phyloP scores from a whole-genome alignment of 2,113 vertebrate genomes.

The Albula goreensis region DNA sequence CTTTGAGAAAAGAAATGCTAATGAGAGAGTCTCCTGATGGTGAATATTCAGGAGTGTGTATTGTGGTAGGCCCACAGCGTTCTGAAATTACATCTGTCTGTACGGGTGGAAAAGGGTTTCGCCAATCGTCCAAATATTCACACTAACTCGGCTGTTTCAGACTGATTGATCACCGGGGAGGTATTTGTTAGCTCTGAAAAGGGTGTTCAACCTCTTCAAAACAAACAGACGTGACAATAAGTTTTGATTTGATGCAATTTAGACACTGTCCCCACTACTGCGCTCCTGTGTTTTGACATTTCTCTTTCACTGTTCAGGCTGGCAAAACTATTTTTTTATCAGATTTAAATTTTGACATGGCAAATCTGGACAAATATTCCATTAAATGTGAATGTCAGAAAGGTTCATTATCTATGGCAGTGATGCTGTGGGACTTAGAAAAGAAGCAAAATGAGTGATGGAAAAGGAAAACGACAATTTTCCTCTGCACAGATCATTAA shows the following conservation, averaged over 20 bases:
- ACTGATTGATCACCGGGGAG: not conserved
- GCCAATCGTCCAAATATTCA: not conserved
- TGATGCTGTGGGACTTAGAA: slow-evolving; percentile 6
- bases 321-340: slow-evolving; percentile 6
- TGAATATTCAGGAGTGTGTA: not conserved
- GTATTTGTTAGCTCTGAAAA: not conserved
- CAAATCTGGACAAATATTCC: slow-evolving; percentile 17
- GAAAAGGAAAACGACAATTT: slow-evolving; percentile 21
- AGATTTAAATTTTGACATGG: slow-evolving; percentile 17
- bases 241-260: not conserved
- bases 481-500: slow-evolving; percentile 21
- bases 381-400: slow-evolving; percentile 24
- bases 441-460: not conserved
- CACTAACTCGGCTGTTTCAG: not conserved
- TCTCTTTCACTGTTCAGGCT: not conserved
- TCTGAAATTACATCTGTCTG: not conserved
- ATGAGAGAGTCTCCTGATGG: not conserved
- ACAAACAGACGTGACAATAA: not conserved
- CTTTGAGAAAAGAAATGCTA: not conserved
- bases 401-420: slow-evolving; percentile 10
- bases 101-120: not conserved
- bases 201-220: not conserved
- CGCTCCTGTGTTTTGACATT: not conserved
- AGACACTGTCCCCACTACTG: not conserved
- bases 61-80: not conserved